A percentile compares a stretch with the other conserved stretches of the same genome.
Conservation (phyloP, 2,797 vertebrate genomes). For the Hemitrygon akajei region DNA sequence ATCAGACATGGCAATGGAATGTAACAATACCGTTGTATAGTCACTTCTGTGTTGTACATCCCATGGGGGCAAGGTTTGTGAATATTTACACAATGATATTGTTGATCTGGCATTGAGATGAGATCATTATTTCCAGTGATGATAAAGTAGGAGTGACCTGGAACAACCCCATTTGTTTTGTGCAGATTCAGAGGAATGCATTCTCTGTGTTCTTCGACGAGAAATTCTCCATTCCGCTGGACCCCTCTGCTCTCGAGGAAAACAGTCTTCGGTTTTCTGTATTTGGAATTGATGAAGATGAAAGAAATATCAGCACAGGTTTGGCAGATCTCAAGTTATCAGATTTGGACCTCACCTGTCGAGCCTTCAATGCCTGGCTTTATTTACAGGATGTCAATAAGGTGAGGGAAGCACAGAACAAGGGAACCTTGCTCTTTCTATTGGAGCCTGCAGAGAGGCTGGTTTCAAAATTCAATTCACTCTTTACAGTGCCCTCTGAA, state of each 20-base stretch:
- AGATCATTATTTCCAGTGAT: neutral
- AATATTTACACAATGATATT: neutral
- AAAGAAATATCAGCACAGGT: constrained; percentile 77
- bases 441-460: neutral
- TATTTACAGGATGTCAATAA: constrained; percentile 92
- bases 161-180: neutral
- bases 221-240: constrained; percentile 77
- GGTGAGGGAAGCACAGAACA: constrained; percentile 50
- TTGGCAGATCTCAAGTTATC: constrained; percentile 85
- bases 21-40: neutral
- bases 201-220: constrained; percentile 84
- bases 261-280: constrained; percentile 80
- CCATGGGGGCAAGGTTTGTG: neutral
- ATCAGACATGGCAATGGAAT: neutral
- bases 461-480: neutral
- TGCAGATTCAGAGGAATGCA: constrained; percentile 79
- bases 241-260: constrained; percentile 70
- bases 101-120: neutral
- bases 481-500: neutral
- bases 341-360: constrained; percentile 74
- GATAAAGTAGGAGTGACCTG: neutral
- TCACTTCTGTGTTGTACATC: neutral
- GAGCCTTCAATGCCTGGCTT: constrained; percentile 89
- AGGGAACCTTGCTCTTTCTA: too few relatives aligned
- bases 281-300: constrained; percentile 79